Percentiles rank a stretch among this genome's conserved stretches.
These are phyloP conservation scores for Aspidiotus destructor DNA, from an alignment of 2,888 invertebrate genomes.

Conservation along the genomic window DNA sequence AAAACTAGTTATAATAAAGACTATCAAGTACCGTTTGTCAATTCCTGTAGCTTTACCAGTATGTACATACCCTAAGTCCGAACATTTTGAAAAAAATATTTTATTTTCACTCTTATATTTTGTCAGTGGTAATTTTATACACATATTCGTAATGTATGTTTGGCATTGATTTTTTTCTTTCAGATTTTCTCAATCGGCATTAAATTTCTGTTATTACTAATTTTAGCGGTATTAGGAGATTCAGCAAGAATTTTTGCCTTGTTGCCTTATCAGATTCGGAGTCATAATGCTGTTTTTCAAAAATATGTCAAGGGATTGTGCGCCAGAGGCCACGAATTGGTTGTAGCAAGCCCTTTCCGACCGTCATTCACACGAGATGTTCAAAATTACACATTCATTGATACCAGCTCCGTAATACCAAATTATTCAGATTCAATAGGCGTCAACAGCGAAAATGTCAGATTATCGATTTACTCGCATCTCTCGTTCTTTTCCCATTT, in stretches of 20 bases:
- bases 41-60: no score
- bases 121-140: no score
- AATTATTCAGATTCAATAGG: background rate
- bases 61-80: no score
- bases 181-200: no score
- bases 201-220: background rate
- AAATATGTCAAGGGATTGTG: background rate
- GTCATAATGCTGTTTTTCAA: slow-evolving; percentile 1
- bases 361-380: background rate
- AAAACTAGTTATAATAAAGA: no score
- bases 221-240: background rate
- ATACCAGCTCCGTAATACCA: background rate
- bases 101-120: no score
- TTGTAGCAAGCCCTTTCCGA: background rate
- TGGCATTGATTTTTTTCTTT: no score
- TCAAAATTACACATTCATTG: background rate
- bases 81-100: no score
- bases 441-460: background rate
- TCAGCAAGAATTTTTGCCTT: background rate
- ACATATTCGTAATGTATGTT: no score
- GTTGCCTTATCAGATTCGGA: background rate
- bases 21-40: no score
- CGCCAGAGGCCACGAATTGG: background rate
- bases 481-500: background rate
- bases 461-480: background rate